Evolutionary conservation across 2,797 vertebrate genomes (phyloP).

Genomic region (Poeciliopsis infans): DNA sequence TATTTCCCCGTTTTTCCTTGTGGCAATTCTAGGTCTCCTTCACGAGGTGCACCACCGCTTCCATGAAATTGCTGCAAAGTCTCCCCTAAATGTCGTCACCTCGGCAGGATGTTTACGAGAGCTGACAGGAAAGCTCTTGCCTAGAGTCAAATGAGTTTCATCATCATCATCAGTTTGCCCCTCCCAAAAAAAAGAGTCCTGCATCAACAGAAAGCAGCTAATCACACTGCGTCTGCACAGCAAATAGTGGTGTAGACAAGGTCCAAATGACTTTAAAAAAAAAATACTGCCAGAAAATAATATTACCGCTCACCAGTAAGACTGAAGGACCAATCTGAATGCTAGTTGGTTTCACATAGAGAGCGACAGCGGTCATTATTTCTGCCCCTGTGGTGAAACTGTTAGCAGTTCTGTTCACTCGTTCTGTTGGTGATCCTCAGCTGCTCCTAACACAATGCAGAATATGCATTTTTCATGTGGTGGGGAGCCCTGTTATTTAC

Average conservation of each 20-base stretch:
- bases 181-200: background rate
- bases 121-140: background rate
- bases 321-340: background rate
- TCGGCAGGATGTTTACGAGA: conserved; percentile 2
- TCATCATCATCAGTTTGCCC: background rate
- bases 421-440: background rate
- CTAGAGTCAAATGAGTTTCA: background rate
- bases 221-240: background rate
- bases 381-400: background rate
- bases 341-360: background rate
- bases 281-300: background rate
- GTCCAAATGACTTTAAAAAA: background rate
- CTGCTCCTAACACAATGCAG: background rate
- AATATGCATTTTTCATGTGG: conserved; percentile 1
- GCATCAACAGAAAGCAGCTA: background rate
- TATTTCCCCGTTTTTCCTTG: background rate
- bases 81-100: background rate
- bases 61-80: background rate
- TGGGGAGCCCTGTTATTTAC: background rate
- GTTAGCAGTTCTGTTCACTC: background rate
- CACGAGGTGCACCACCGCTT: background rate
- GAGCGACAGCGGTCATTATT: background rate
- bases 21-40: background rate
- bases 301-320: background rate
- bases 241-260: background rate